Evolutionary conservation across 2,888 invertebrate species (phyloP), one percentile per base, ranked within the genome.

Genomic region (Folsomia manolachei): DNA sequence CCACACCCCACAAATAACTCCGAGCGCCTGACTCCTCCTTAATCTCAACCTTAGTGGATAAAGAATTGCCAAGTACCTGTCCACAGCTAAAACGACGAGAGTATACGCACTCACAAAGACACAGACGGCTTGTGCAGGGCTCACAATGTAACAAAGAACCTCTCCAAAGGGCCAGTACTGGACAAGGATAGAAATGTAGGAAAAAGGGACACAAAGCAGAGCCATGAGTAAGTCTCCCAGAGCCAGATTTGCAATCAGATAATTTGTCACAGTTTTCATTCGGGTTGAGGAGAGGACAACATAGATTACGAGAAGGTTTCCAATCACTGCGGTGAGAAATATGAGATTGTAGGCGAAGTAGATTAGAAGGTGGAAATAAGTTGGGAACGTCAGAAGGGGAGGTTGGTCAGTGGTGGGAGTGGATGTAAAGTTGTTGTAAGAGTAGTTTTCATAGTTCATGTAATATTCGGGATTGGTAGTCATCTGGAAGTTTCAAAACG

Each of bases 261-360:
- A 93, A 84, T 96, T 96, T 60, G 95, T 95, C 1, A 95, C 94
- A 0, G 94, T 95, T 81, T 92, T 88, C 94, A 95, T 95, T 53
- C 92, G 88, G 0, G 92, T 91, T 18, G 91, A 91, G 1, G 90
- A 89, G 78, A 91, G 87, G 0, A 96, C 94, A 25, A 95, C 91
- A 83, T 92, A 94, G 83, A 94, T 94, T 24, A 96, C 94, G 14
- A 39, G 39, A 39, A 39, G 4, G 14, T 39, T 39, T 9, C 39
- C 39, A 9, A 39, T 39, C 7, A 39, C 39, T 39, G 39, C 39
- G 4, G 39, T 9, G 14, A 39, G 4, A 14, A 39, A 39, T 9
- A 39, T 39, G 39, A 39, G 14, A 39, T 39, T 39, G 39, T 39
- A 39, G 4, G 14, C 39, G 14, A 39, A 14, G 14, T 39, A 39